Evolutionary conservation across 2,113 vertebrate species (phyloP).

Genomic region (Phylloscopus trochiloides): DNA sequence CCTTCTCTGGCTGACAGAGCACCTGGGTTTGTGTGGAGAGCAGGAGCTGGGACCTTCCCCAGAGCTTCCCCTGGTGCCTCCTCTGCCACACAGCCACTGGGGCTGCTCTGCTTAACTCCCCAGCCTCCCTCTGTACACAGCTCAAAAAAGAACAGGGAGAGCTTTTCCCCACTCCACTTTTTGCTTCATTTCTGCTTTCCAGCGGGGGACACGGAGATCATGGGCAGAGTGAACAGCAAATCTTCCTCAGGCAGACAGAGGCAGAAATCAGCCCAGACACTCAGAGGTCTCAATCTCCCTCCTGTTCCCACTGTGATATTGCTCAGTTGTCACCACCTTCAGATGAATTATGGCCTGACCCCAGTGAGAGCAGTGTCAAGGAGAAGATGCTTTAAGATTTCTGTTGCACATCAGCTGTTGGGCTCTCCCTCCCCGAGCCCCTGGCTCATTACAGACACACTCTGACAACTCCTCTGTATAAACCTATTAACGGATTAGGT

Average conservation of each 20-base stretch:
- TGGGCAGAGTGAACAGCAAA: not conserved
- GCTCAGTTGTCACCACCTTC: conserved; percentile 41
- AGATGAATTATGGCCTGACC: conserved; percentile 49
- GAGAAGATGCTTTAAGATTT: conserved; percentile 53
- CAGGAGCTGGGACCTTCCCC: not conserved
- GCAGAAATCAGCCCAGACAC: conserved; percentile 38
- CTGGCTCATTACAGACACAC: not conserved
- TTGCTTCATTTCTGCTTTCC: not conserved
- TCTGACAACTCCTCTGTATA: conserved; percentile 3
- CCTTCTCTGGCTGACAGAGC: not conserved
- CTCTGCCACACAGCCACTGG: not conserved
- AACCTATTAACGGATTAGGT: conserved; percentile 53
- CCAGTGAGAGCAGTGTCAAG: conserved; percentile 38
- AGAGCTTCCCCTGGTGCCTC: not conserved
- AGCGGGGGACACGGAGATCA: not conserved
- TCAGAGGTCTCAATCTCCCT: conserved; percentile 27
- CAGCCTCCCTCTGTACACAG: not conserved
- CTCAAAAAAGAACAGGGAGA: not conserved
- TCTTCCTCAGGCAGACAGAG: conserved; percentile 26
- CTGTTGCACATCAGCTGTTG: conserved; percentile 39
- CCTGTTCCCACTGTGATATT: not conserved
- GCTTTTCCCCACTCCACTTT: not conserved
- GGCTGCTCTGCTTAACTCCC: not conserved
- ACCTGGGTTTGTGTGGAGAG: rapidly evolving
- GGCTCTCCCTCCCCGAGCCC: not conserved